These are phyloP conservation scores for Polymixis lichenea DNA, from an alignment of 2,888 invertebrate species.

Conservation along the genomic window DNA sequence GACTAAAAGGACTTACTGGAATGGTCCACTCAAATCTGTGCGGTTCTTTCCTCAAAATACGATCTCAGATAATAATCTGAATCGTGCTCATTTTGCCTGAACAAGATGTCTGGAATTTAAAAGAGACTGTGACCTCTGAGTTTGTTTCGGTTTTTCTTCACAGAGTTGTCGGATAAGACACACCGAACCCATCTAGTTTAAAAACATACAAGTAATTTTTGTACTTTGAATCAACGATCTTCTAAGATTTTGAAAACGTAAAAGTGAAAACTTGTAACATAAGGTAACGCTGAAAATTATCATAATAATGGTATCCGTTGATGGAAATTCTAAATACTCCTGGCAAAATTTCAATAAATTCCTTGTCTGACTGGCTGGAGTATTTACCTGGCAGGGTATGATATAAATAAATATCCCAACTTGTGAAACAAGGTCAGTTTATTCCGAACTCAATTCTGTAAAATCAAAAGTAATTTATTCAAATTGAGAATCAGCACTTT, in stretches of 20 bases:
- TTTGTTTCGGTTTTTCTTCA: background rate
- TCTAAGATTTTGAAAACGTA: too few species aligned
- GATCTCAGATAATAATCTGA: background rate
- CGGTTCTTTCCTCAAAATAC: background rate
- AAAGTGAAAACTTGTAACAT: background rate
- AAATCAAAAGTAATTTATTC: too few species aligned
- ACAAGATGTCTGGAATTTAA: background rate
- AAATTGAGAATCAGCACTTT: too few species aligned
- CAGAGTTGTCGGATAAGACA: background rate
- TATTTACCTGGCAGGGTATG: too few species aligned
- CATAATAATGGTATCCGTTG: background rate
- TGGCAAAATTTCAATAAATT: background rate
- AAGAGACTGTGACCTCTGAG: too few species aligned
- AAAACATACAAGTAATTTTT: background rate
- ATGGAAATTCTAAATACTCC: background rate
- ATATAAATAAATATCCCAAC: background rate
- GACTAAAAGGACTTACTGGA: background rate
- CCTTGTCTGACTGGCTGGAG: background rate
- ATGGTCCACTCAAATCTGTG: background rate
- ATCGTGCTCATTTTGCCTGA: background rate
- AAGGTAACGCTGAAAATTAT: background rate
- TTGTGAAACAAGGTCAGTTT: background rate
- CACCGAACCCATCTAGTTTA: background rate
- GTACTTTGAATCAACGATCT: too few species aligned
- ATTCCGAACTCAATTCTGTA: too few species aligned